These are phyloP conservation scores for Marasmarcha lunaedactyla DNA, from an alignment of 2,888 invertebrate genomes.

Conservation along the genomic window DNA sequence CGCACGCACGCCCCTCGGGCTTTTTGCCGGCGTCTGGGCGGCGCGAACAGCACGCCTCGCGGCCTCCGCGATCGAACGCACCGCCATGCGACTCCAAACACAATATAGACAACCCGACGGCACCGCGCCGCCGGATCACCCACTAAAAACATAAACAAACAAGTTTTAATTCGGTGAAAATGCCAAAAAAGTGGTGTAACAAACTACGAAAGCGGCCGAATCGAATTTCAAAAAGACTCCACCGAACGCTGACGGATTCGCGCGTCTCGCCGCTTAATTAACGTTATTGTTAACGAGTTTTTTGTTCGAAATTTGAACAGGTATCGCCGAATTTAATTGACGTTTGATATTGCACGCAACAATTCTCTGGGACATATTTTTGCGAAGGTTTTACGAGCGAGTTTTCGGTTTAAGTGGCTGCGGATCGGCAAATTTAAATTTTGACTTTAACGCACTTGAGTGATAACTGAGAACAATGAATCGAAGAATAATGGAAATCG, in stretches of 20 bases:
- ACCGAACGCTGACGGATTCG: conserved; percentile 15
- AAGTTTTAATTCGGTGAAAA: conserved; percentile 22
- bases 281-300: conserved; percentile 12
- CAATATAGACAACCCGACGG: conserved; percentile 44
- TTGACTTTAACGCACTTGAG: conserved; percentile 6
- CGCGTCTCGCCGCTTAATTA: conserved; percentile 13
- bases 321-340: conserved; percentile 17
- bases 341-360: conserved; percentile 11
- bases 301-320: conserved; percentile 12
- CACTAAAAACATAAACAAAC: conserved; percentile 40
- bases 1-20: conserved; percentile 55
- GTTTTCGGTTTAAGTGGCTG: conserved; percentile 1
- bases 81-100: conserved; percentile 30
- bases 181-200: conserved; percentile 26
- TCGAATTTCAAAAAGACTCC: conserved; percentile 19
- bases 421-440: conserved; percentile 2
- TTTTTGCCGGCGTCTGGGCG: conserved; percentile 60
- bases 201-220: conserved; percentile 17
- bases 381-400: neutral
- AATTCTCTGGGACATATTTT: neutral
- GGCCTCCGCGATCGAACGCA: conserved; percentile 52
- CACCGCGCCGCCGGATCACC: conserved; percentile 38
- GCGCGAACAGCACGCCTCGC: conserved; percentile 56
- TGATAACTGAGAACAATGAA: conserved; percentile 3
- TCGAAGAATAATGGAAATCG: conserved; percentile 32